Percentiles rank a stretch among this genome's conserved stretches.
Evolutionary conservation across 2,888 invertebrate species (phyloP).

Genomic region (Nineta flava): DNA sequence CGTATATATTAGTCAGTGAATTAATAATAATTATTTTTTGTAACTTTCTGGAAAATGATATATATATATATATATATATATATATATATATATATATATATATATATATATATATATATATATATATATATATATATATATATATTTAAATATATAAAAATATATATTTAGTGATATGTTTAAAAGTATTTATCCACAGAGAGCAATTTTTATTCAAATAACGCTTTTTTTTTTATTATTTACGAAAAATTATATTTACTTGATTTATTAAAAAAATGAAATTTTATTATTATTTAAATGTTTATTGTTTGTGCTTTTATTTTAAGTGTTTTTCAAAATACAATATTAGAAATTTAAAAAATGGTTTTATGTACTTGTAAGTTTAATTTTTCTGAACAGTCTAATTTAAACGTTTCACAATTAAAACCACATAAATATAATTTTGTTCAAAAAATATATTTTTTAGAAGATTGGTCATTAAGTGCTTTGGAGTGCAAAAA

Average conservation of each 20-base stretch:
- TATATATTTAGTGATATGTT: slow-evolving; percentile 26
- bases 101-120: slow-evolving; percentile 13
- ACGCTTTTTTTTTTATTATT: too few relatives aligned
- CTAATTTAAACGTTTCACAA: too few relatives aligned
- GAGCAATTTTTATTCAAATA: slow-evolving; percentile 3
- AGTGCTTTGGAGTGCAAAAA: too few relatives aligned
- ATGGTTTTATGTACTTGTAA: too few relatives aligned
- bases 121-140: slow-evolving; percentile 2
- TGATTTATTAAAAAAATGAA: too few relatives aligned
- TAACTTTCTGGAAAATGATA: not conserved
- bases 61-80: slow-evolving; percentile 3
- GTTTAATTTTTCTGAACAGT: too few relatives aligned
- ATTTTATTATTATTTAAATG: not conserved
- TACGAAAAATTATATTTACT: too few relatives aligned
- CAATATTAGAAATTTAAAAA: not conserved
- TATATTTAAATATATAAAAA: slow-evolving; percentile 4
- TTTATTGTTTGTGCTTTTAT: not conserved
- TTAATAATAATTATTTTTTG: slow-evolving; percentile 2
- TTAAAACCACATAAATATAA: too few relatives aligned
- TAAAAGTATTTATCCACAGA: slow-evolving; percentile 25
- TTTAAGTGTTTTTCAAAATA: not conserved
- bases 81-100: slow-evolving; percentile 16
- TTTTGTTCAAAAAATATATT: too few relatives aligned
- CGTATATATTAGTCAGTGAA: not conserved
- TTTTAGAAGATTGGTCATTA: too few relatives aligned